These are phyloP conservation scores for Pocillopora verrucosa DNA, from an alignment of 64 coral and sea anemone species.

Conservation along the genomic window DNA sequence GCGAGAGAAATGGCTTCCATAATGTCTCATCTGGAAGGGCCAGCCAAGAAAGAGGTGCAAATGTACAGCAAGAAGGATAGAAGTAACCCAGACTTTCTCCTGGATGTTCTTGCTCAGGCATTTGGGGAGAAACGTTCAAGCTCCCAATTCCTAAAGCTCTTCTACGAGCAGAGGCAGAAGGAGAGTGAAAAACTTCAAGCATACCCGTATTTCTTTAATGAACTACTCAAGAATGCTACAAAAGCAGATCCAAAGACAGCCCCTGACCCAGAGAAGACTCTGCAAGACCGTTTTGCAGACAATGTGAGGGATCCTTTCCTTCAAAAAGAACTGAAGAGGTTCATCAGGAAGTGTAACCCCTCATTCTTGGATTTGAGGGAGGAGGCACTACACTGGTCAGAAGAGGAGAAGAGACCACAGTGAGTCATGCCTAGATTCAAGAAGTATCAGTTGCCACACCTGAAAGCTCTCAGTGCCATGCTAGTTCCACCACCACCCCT, in stretches of 20 bases:
- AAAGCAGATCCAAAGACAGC: conserved; percentile 11
- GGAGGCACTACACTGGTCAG: conserved; percentile 58
- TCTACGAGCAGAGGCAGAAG: conserved; percentile 25
- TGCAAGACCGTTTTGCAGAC: conserved; percentile 60
- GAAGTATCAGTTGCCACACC: background rate
- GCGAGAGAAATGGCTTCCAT: conserved; percentile 30
- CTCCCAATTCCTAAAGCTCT: conserved; percentile 23
- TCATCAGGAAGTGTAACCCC: conserved; percentile 1
- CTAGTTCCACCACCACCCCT: background rate
- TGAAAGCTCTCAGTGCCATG: background rate
- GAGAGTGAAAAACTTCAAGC: conserved; percentile 16
- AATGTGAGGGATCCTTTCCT: conserved; percentile 62
- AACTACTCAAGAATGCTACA: background rate
- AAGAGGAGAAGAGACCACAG: conserved; percentile 53
- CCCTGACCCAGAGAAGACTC: conserved; percentile 34
- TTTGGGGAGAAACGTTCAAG: conserved; percentile 36
- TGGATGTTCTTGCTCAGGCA: conserved; percentile 18
- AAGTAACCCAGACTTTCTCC: conserved; percentile 10
- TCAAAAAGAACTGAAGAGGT: conserved; percentile 34
- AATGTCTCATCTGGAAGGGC: conserved; percentile 41
- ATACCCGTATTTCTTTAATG: background rate
- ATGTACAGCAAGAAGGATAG: background rate
- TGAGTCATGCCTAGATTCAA: background rate
- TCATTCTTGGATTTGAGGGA: conserved; percentile 61
- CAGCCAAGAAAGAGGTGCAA: conserved; percentile 32